Percentiles rank a stretch among this genome's conserved stretches.
Conservation (phyloP, 1,140 invertebrate species). For the Lepidotrigona ventralis region DNA sequence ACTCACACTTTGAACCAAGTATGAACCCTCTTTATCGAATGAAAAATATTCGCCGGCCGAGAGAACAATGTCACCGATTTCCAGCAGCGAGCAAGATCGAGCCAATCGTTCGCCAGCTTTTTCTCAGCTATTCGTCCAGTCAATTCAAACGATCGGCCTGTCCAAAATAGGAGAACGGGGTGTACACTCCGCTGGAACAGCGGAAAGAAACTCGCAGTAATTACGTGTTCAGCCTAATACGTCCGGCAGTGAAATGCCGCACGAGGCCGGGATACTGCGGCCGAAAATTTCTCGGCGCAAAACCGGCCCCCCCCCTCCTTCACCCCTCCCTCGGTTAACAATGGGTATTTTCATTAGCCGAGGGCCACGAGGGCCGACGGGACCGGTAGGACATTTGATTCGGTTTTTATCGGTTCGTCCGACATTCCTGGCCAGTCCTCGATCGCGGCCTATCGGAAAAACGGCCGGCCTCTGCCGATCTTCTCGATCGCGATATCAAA, state of each 20-base stretch:
- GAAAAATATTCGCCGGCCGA: neutral
- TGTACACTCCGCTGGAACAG: neutral
- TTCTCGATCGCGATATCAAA: slow-evolving; percentile 60
- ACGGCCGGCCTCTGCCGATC: slow-evolving; percentile 47
- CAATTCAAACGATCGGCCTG: slow-evolving; percentile 4
- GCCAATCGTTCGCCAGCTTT: neutral
- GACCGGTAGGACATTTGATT: slow-evolving; percentile 61
- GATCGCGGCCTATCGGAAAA: slow-evolving; percentile 56
- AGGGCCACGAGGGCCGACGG: slow-evolving; percentile 43
- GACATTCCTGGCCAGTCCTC: slow-evolving; percentile 57
- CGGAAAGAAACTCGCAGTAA: slow-evolving; percentile 42
- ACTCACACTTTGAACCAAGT: too few species aligned
- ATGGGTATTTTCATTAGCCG: slow-evolving; percentile 68
- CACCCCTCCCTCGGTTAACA: slow-evolving; percentile 46
- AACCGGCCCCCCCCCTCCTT: slow-evolving; percentile 30
- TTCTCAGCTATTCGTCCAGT: neutral
- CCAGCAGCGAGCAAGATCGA: neutral
- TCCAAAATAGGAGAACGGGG: slow-evolving; percentile 20
- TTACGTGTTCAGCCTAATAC: slow-evolving; percentile 45
- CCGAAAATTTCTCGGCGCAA: slow-evolving; percentile 59
- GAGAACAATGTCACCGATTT: neutral
- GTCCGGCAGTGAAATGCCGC: slow-evolving; percentile 50
- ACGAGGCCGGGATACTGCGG: slow-evolving; percentile 38
- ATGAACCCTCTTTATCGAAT: neutral
- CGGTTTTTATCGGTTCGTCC: slow-evolving; percentile 62